These are phyloP conservation scores for Pristionchus fissidentatus DNA, from an alignment of 2,888 invertebrate species.

Conservation along the genomic window DNA sequence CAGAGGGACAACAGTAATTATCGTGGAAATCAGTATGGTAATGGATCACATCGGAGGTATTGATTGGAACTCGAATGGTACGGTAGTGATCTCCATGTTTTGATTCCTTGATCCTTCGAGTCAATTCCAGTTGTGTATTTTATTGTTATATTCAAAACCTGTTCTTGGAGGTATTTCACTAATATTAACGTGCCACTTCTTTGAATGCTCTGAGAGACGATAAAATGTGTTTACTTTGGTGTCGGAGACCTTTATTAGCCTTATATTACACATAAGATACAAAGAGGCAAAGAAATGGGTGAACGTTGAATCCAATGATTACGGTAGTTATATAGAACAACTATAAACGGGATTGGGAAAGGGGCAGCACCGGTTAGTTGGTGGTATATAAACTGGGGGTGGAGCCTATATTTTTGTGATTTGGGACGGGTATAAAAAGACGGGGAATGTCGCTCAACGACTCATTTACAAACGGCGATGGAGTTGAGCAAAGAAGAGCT, in stretches of 20 bases:
- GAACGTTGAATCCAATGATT: constrained; percentile 18
- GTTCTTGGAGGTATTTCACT: background rate
- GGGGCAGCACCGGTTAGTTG: constrained; percentile 23
- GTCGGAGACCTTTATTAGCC: constrained; percentile 12
- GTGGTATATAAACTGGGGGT: constrained; percentile 17
- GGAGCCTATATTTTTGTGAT: background rate
- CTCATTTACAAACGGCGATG: background rate
- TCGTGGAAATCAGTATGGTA: background rate
- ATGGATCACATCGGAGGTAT: background rate
- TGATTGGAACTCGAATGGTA: background rate
- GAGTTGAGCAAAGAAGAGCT: background rate
- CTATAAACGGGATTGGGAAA: background rate
- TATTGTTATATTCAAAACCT: background rate
- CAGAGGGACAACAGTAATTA: background rate
- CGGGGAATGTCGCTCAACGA: background rate
- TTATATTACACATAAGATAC: constrained; percentile 43
- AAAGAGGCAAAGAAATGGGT: constrained; percentile 23
- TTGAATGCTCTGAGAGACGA: background rate
- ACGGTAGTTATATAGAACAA: constrained; percentile 6
- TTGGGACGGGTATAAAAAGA: background rate
- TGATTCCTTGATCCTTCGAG: background rate
- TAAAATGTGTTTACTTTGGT: background rate
- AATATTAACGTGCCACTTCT: background rate
- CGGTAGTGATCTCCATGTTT: background rate
- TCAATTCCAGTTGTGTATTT: background rate